Evolutionary conservation across 2,888 invertebrate species (phyloP), one percentile per base, ranked within the genome.

Genomic region (Leptinotarsa tumamoca): DNA sequence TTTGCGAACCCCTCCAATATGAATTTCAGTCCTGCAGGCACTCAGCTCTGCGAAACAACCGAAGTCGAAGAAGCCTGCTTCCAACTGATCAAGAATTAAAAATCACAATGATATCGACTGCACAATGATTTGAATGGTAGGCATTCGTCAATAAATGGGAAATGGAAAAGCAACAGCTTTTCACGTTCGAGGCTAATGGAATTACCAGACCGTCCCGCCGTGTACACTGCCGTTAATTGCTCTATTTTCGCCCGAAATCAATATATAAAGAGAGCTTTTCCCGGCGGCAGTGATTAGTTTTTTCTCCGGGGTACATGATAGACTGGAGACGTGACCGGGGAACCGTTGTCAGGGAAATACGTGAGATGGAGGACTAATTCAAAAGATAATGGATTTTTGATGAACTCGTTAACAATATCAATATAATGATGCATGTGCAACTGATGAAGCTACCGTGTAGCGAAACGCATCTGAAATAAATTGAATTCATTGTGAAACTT

Each of bases 151-250:
- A 61, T 4, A 63, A 61, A 56, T 71, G 21, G 52, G 51, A 71
- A 71, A 51, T 63, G 71, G 27, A 71, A 63, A 51, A 66, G 71
- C 63, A 66, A 50, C 71, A 66, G 66, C 49, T 18, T 27, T 66
- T 4, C 63, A 49, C 71, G 51, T 66, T 63, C 71, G 50, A 17
- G 4, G 61, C 63, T 71, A 71, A 71, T 71, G 63, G 71, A 71
- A 71, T 71, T 71, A 71, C 71, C 49, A 63, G 71, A 71, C 63
- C 71, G 71, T 71, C 71, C 63, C 52, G 63, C 21, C 51, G 63
- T 49, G 52, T 51, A 17, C 33, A n/a, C 23, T 50, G 50, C 33
- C 33, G 23, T 72, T 56, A 54, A 69, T 69, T 56, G 49, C 50
- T 69, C 43, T 18, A 69, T 69, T 69, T 69, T 52, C 56, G 56